Conservation (phyloP, 2,888 invertebrate species). For the Xiphydria camelus region DNA sequence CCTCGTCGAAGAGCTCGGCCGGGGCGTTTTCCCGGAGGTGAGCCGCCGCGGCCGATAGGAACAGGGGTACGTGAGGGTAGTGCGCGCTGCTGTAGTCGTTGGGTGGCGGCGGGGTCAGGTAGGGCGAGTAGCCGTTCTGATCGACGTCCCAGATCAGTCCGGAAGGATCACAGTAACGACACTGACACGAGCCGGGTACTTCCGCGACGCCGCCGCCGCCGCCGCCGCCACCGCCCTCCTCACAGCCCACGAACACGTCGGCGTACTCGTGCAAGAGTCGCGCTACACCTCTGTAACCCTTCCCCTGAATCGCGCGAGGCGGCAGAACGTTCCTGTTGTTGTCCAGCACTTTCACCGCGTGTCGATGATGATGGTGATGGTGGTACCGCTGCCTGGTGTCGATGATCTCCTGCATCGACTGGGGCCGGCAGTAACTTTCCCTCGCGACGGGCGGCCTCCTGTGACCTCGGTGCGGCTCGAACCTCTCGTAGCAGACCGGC, state of each 20-base stretch:
- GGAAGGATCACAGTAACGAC: conserved; percentile 75
- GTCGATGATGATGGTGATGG: conserved; percentile 33
- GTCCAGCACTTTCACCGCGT: conserved; percentile 62
- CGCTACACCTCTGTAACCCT: neutral
- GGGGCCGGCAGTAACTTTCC: conserved; percentile 40
- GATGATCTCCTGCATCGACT: conserved; percentile 60
- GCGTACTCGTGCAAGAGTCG: conserved; percentile 30
- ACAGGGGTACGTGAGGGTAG: conserved; percentile 21
- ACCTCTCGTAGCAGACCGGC: conserved; percentile 53
- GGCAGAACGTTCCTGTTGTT: conserved; percentile 50
- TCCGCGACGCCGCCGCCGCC: conserved; percentile 32
- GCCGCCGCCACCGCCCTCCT: conserved; percentile 21
- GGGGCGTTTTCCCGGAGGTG: conserved; percentile 28
- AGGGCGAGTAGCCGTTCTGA: conserved; percentile 62
- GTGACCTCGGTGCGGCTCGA: conserved; percentile 36
- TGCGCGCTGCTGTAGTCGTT: conserved; percentile 22
- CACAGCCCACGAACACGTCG: conserved; percentile 30
- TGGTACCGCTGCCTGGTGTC: conserved; percentile 60
- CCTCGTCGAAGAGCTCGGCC: conserved; percentile 52
- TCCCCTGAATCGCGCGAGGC: conserved; percentile 4
- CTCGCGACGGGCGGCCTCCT: conserved; percentile 38
- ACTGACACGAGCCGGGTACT: conserved; percentile 63
- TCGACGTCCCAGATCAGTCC: conserved; percentile 77
- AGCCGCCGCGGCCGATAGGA: conserved; percentile 22
- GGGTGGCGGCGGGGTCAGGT: conserved; percentile 57